Base-by-base conservation (phyloP, 2,113 vertebrate genomes). In the Bagarius yarrelli region DNA sequence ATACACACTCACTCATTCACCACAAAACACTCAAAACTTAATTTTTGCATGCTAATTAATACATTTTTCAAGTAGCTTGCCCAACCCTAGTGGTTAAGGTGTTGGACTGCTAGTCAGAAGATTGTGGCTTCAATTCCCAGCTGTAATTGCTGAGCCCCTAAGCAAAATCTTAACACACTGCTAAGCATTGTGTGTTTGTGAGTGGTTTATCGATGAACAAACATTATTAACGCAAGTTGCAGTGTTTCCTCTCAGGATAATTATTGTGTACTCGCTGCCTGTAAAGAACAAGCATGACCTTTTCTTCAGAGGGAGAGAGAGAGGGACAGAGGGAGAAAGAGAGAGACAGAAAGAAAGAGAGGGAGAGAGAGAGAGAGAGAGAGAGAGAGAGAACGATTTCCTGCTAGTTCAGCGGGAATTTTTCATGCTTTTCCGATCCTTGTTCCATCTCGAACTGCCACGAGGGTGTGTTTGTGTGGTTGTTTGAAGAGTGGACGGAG, bases 331-430 rank as follows among this genome's bases (percentile, higher is more conserved):
- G 61, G 75, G 82, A 69, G 3, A 69, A 21, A 69, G 2, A 16
- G 73, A 81, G 44, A 21, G 36, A 40, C 57, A n/a, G 50, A 36
- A 74, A 64, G 74, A 27, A 36, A 30, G 71, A 73, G 63, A 27
- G 73, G 61, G 66, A 47, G 78, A 76, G 71, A 75, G 69, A 67
- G n/a, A 69, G 72, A 76, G 79, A 80, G 74, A 30, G 21, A 19
- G 61, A 80, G 82, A 69, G 3, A 69, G 36, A 69, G 2, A 16
- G 73, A 81, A 73, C 23, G 44, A 63, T 76, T 84, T 88, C 87
- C 83, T 87, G 87, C 80, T 44, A 80, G 83, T 87, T 88, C 85
- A 88, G 86, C 88, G 87, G 86, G 89, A 89, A 92, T 87, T 84
- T 87, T 83, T 83, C 87, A 88, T 91, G 86, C 90, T 50, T 44